Base-by-base conservation (phyloP, 2,797 vertebrate genomes). In the Hydrophis major region DNA sequence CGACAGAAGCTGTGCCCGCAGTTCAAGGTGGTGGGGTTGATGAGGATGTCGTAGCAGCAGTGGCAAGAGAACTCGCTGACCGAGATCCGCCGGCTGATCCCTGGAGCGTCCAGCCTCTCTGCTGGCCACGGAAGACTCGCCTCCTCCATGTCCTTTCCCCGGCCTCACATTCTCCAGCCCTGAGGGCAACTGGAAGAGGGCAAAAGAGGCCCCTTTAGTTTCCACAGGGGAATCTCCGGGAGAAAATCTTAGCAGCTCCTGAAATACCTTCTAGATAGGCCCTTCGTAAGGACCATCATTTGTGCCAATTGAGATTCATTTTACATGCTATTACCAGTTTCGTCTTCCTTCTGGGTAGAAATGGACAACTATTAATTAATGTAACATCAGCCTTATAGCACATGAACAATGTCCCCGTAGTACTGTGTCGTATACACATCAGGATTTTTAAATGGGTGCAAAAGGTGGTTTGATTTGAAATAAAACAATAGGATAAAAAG, bases 1-100 rank as follows among this genome's bases (percentile, higher is more conserved):
- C 99, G 98, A 92, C 99, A 99, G 97, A 99, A 99, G 96, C 98
- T 99, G 57, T 99, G 99, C 16, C 99, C 99, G 2, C 99, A 99
- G 97, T 98, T 99, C 95, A 99, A 94, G 16, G 99, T 99, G 95
- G 99, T 99, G 93, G 99, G 99, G 92, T 99, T 98, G 89, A 99
- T 97, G 88, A 99, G 97, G 91, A 99, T 98, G 93, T 99, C 98
- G 0, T 99, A 99, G 95, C 99, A 99, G 96, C 99, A 99, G 95
- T 99, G 99, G 94, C 99, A 99, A 0, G 98, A 98, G 96, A 99
- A 99, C 92, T 99, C 99, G 1, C 97, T 97, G 20, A 98, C 98
- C 0, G 98, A 98, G 93, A 99, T 97, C 94, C 47, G 96, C 69
- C 87, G 96, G 42, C 93, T 6, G 1, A 37, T 2, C 42, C 74